Percentiles rank a stretch among this genome's conserved stretches.
Conservation (phyloP, 2,113 vertebrate genomes). For the Tylochromis polylepis region DNA sequence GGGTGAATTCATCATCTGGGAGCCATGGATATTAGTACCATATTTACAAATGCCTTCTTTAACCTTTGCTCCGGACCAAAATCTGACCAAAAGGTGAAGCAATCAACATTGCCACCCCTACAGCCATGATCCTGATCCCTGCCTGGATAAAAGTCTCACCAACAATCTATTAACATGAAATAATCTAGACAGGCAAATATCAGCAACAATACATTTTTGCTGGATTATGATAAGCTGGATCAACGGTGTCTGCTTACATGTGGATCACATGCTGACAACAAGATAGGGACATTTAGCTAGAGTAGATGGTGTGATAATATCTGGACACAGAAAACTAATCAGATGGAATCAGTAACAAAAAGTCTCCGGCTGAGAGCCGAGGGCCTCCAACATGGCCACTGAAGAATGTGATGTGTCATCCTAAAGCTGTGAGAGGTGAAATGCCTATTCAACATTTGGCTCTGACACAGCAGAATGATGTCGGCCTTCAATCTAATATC, state of each 20-base stretch:
- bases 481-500: slow-evolving; percentile 42
- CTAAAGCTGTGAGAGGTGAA: slow-evolving; percentile 18
- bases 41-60: not conserved
- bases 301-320: not conserved
- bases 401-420: slow-evolving; percentile 29
- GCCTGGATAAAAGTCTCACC: not conserved
- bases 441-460: slow-evolving; percentile 26
- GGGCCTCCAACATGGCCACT: not conserved
- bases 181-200: not conserved
- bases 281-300: not conserved
- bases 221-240: not conserved
- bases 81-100: not conserved
- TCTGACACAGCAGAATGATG: slow-evolving; percentile 48
- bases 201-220: not conserved
- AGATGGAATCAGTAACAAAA: not conserved
- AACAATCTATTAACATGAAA: not conserved
- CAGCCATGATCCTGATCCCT: not conserved
- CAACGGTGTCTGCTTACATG: not conserved
- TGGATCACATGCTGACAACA: not conserved
- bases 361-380: not conserved
- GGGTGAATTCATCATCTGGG: not conserved
- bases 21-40: not conserved
- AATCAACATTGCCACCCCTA: not conserved
- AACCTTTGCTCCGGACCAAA: not conserved
- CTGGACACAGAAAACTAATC: not conserved